phyloP scores from a whole-genome alignment of 64 coral and sea anemone species.

The Montipora cactus region DNA sequence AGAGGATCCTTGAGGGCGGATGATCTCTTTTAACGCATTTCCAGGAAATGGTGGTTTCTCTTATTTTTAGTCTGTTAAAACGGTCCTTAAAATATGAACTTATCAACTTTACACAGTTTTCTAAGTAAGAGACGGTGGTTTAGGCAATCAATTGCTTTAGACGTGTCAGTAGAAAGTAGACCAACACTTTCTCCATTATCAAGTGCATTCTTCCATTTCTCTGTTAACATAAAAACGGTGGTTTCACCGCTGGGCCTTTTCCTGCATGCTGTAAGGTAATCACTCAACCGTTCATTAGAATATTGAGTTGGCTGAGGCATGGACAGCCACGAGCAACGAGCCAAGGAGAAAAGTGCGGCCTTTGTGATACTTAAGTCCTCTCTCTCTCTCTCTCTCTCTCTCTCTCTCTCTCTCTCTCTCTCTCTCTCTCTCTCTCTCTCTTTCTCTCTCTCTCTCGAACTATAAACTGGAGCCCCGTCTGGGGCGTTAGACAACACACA shows the following conservation, averaged over 20 bases:
- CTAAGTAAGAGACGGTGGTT: constrained; percentile 32
- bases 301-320: no score
- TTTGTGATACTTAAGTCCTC: no score
- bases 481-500: no score
- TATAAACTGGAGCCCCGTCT: no score
- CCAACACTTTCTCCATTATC: constrained; percentile 32
- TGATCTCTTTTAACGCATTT: constrained; percentile 10
- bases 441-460: no score
- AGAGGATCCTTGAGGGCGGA: not conserved
- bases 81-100: constrained; percentile 43
- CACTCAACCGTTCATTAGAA: constrained; percentile 40
- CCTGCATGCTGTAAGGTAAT: constrained; percentile 5
- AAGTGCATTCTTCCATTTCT: not conserved
- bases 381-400: no score
- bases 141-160: constrained; percentile 54
- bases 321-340: no score
- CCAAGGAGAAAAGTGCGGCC: no score
- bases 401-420: no score
- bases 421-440: no score
- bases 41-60: constrained; percentile 30
- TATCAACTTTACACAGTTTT: constrained; percentile 28
- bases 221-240: not conserved
- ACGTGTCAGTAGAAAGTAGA: constrained; percentile 38
- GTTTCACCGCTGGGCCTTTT: no score
- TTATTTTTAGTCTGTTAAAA: constrained; percentile 31